Evolutionary conservation across 2,888 invertebrate genomes (phyloP).

Genomic region (Mesoligia furuncula): DNA sequence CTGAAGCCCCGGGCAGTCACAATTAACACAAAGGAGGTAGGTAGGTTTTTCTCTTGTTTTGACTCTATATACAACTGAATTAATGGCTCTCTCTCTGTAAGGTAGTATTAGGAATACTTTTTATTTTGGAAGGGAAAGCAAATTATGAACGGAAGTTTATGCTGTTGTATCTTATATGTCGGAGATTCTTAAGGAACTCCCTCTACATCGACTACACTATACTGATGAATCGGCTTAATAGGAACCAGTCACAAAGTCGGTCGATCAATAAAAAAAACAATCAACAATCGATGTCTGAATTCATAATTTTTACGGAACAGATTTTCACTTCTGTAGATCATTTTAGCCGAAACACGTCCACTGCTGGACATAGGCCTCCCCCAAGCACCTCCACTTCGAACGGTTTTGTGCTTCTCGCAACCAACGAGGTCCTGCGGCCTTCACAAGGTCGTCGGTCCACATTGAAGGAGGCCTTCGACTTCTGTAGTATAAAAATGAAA

Average conservation of each 20-base stretch:
- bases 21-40: conserved; percentile 22
- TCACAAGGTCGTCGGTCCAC: too few species aligned
- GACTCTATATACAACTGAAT: neutral
- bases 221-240: neutral
- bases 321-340: neutral
- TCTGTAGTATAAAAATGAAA: neutral
- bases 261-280: too few species aligned
- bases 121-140: neutral
- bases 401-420: too few species aligned
- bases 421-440: too few species aligned
- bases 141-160: neutral
- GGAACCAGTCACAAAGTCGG: neutral
- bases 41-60: conserved; percentile 1
- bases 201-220: neutral
- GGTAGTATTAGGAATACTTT: neutral
- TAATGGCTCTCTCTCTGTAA: neutral
- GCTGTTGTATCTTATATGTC: neutral
- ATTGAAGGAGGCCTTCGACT: neutral
- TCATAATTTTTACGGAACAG: neutral
- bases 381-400: too few species aligned
- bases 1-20: conserved; percentile 11
- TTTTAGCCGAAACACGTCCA: too few species aligned
- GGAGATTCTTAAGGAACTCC: neutral
- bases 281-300: neutral
- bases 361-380: too few species aligned